Evolutionary conservation across 2,797 vertebrate species (phyloP).

Genomic region (Odontamblyopus rebecca): DNA sequence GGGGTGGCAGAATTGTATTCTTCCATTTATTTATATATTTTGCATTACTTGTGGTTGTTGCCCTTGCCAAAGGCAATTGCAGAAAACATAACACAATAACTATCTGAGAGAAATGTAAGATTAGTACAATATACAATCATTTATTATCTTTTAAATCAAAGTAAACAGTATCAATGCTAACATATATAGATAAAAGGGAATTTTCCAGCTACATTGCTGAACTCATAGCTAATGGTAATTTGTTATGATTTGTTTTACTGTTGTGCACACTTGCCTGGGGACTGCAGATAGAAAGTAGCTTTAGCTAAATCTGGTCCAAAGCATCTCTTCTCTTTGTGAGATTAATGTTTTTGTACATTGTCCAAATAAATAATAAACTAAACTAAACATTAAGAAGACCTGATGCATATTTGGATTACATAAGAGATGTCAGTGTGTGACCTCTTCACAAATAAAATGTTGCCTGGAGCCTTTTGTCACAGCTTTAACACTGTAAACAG

Average conservation of each 20-base stretch:
- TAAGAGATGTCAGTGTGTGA: conserved; percentile 35
- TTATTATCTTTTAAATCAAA: background rate
- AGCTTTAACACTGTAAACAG: conserved; percentile 29
- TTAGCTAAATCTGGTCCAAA: too few relatives aligned
- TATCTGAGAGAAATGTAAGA: background rate
- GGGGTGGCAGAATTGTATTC: conserved; percentile 29
- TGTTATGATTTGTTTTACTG: too few relatives aligned
- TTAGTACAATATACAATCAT: background rate
- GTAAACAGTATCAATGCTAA: background rate
- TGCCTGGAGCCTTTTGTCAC: conserved; percentile 34
- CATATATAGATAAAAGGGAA: background rate
- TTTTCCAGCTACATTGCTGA: background rate
- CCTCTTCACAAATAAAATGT: conserved; percentile 14
- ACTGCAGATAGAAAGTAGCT: too few relatives aligned
- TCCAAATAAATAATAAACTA: too few relatives aligned
- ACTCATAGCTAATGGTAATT: background rate
- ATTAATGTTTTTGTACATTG: too few relatives aligned
- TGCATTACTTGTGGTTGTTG: conserved; percentile 15
- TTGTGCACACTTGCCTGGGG: too few relatives aligned
- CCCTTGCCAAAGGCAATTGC: conserved; percentile 22
- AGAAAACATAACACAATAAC: background rate
- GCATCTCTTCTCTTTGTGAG: too few relatives aligned
- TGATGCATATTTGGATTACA: conserved; percentile 26
- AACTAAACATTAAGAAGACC: background rate
- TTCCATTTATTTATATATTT: conserved; percentile 40